Percentiles rank a stretch among this genome's conserved stretches.
These are phyloP conservation scores for Tragelaphus imberbis DNA, from an alignment of 2,113 vertebrate species.

Conservation along the genomic window DNA sequence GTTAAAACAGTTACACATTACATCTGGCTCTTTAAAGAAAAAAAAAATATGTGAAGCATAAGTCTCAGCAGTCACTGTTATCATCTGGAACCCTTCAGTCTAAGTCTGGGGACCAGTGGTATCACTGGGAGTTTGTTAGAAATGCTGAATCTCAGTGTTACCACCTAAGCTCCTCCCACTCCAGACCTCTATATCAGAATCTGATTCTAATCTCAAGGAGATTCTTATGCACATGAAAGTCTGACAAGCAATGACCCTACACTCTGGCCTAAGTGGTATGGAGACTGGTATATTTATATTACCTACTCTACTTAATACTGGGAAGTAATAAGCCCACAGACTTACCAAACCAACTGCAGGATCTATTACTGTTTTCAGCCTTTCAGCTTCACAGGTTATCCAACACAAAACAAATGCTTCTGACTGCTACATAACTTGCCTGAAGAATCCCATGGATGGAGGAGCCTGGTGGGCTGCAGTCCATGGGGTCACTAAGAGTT, in stretches of 20 bases:
- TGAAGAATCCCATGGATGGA: no score
- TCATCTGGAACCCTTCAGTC: neutral
- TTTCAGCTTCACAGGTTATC: neutral
- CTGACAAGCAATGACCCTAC: neutral
- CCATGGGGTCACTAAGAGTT: no score
- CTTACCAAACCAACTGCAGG: neutral
- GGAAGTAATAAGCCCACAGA: neutral
- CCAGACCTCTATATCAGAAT: neutral
- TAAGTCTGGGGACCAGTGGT: neutral
- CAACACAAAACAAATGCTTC: neutral
- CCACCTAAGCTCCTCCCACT: neutral
- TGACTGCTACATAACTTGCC: neutral
- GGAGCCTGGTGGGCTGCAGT: no score
- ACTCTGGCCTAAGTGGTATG: neutral
- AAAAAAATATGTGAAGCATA: neutral
- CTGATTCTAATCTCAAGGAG: neutral
- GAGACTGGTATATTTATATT: neutral
- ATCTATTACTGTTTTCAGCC: neutral
- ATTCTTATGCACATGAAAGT: neutral
- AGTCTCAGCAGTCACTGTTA: neutral
- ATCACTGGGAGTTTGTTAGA: neutral
- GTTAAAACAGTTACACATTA: neutral
- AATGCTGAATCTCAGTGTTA: neutral
- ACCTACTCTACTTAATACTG: neutral
- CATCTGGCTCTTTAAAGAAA: neutral